Conservation (phyloP, 2,888 invertebrate genomes). For the Empis stercorea region DNA sequence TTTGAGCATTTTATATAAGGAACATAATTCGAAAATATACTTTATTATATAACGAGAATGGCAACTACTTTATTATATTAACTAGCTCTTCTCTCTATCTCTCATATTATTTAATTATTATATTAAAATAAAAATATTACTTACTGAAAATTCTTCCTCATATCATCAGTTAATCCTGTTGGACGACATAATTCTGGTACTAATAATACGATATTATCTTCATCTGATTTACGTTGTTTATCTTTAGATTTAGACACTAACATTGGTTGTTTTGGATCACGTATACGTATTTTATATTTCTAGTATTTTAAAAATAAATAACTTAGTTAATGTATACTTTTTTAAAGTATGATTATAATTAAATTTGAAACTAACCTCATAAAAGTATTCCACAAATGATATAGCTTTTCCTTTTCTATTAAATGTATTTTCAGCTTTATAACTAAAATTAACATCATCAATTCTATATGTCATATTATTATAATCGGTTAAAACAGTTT, state of each 20-base stretch:
- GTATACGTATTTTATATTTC: conserved; percentile 57
- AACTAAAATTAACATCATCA: conserved; percentile 57
- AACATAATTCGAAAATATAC: no score
- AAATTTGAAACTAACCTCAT: conserved; percentile 39
- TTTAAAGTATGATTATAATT: no score
- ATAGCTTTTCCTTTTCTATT: conserved; percentile 44
- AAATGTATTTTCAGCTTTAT: conserved; percentile 49
- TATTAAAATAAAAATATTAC: conserved; percentile 34
- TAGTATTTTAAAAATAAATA: no score
- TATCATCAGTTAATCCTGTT: conserved; percentile 65
- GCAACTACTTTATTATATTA: no score
- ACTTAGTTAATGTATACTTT: no score
- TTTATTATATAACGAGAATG: no score
- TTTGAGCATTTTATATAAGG: no score
- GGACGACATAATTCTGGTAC: conserved; percentile 77
- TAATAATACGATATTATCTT: conserved; percentile 51
- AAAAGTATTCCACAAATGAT: conserved; percentile 53
- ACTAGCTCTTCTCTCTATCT: no score
- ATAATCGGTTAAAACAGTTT: conserved; percentile 57
- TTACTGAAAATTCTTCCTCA: conserved; percentile 48
- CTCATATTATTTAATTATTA: no score
- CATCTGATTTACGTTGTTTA: conserved; percentile 53
- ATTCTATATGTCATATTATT: conserved; percentile 52
- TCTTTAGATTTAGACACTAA: conserved; percentile 57
- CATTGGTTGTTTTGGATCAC: conserved; percentile 58